Evolutionary conservation across 2,888 invertebrate species (phyloP).

Genomic region (Acleris cristana): DNA sequence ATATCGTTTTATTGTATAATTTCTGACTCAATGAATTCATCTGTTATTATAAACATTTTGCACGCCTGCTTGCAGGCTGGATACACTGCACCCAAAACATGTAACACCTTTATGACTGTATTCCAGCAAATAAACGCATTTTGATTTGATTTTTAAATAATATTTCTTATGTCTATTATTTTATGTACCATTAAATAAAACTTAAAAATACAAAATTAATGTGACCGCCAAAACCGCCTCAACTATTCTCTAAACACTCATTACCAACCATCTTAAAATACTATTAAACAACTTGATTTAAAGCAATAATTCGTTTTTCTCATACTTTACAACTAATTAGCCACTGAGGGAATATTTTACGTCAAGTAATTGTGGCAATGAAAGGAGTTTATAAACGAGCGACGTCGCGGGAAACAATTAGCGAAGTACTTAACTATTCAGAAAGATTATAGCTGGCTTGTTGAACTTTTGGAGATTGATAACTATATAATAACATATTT

Average conservation of each 20-base stretch:
- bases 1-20: no score
- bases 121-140: no score
- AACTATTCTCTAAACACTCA: background rate
- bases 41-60: no score
- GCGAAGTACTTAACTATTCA: conserved; percentile 62
- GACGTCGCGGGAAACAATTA: conserved; percentile 61
- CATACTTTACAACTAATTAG: conserved; percentile 48
- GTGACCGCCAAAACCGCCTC: background rate
- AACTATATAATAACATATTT: background rate
- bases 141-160: no score
- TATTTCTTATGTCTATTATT: no score
- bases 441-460: conserved; percentile 43
- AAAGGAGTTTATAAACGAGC: conserved; percentile 65
- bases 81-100: no score
- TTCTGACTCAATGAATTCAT: no score
- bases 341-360: conserved; percentile 77
- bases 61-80: no score
- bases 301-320: conserved; percentile 53
- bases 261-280: conserved; percentile 3
- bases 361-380: conserved; percentile 66
- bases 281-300: conserved; percentile 21
- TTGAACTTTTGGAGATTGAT: background rate
- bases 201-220: no score
- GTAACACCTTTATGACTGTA: no score
- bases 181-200: no score